Evolutionary conservation across 2,888 invertebrate genomes (phyloP), one percentile per base, ranked within the genome.

Genomic region (Volucella zonaria): DNA sequence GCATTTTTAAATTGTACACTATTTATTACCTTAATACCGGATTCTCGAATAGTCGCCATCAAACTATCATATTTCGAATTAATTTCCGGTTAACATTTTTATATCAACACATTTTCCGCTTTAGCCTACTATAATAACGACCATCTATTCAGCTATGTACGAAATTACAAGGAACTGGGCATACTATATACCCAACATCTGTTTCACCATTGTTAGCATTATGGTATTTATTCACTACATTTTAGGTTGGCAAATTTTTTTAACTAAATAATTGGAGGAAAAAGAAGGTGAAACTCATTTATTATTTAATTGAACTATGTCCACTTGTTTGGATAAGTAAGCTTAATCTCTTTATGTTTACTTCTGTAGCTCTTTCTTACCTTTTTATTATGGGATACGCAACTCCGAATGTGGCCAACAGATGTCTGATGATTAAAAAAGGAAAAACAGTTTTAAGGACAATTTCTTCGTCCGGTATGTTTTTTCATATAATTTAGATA

Each of bases 251-350:
- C 59, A 71, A 82, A 77, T 71, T 59, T 82, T 82, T 71, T 49
- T 61, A 59, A 58, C 77, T 71, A 54, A 73, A 71, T 40, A 40
- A n/a, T 42, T 6, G 8, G 15, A 18, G 52, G 31, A 49, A 18
- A 66, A 77, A 71, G 59, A 77, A 77, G 67, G 74, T 80, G 67
- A 66, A 82, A 73, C 82, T 77, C 82, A 82, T 82, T 82, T 77
- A 82, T 77, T 73, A 82, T 82, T 82, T 82, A 82, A 82, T 77
- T 82, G 82, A 73, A 82, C 67, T 31, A 49, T 38, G 52, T 77
- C 59, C 77, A 82, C 77, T 77, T 82, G 77, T 49, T 61, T 66
- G 66, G 56, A 54, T 66, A 62, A n/a, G 52, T 40, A 71, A 14
- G 38, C 49, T 68, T 54, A 67, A 61, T 66, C 67, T 18, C 23